These are phyloP conservation scores for Oncorhynchus clarkii DNA, from an alignment of 2,113 vertebrate species.

Conservation along the genomic window DNA sequence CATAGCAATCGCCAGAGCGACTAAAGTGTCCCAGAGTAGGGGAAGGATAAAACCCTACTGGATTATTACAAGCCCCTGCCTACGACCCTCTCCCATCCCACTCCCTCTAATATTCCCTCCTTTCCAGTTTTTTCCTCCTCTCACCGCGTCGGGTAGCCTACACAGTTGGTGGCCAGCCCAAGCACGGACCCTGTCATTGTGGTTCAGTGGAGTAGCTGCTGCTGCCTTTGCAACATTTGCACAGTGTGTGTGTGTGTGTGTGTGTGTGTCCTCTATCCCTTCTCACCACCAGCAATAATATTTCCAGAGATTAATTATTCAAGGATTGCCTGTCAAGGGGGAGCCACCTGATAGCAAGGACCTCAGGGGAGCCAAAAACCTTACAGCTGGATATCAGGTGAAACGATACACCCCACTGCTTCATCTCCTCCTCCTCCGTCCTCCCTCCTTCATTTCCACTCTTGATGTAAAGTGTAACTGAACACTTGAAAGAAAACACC, in stretches of 20 bases:
- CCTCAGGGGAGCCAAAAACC: slow-evolving; percentile 51
- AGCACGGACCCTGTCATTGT: slow-evolving; percentile 53
- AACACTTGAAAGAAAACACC: slow-evolving; percentile 66
- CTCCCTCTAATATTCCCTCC: slow-evolving; percentile 41
- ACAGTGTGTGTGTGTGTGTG: slow-evolving; percentile 4
- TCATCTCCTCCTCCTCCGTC: slow-evolving; percentile 23
- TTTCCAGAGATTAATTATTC: slow-evolving; percentile 93
- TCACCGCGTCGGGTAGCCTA: slow-evolving; percentile 10
- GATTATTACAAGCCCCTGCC: slow-evolving; percentile 76
- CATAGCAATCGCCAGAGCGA: slow-evolving; percentile 78
- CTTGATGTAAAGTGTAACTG: slow-evolving; percentile 60
- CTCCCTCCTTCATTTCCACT: slow-evolving; percentile 18
- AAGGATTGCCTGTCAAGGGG: slow-evolving; percentile 72
- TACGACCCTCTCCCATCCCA: slow-evolving; percentile 52
- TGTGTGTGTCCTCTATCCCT: slow-evolving; percentile 63
- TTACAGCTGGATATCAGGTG: slow-evolving; percentile 69
- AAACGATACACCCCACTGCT: slow-evolving; percentile 54
- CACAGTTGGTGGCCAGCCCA: slow-evolving; percentile 34
- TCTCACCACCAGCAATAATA: slow-evolving; percentile 66
- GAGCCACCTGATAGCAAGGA: slow-evolving; percentile 75
- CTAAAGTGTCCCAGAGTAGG: slow-evolving; percentile 74
- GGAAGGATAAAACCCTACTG: slow-evolving; percentile 80
- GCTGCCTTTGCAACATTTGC: slow-evolving; percentile 29
- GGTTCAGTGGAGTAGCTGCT: slow-evolving; percentile 48
- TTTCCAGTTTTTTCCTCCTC: slow-evolving; percentile 1